These are phyloP conservation scores for Desmodus rotundus DNA, from an alignment of 2,113 vertebrate genomes.

Conservation along the genomic window DNA sequence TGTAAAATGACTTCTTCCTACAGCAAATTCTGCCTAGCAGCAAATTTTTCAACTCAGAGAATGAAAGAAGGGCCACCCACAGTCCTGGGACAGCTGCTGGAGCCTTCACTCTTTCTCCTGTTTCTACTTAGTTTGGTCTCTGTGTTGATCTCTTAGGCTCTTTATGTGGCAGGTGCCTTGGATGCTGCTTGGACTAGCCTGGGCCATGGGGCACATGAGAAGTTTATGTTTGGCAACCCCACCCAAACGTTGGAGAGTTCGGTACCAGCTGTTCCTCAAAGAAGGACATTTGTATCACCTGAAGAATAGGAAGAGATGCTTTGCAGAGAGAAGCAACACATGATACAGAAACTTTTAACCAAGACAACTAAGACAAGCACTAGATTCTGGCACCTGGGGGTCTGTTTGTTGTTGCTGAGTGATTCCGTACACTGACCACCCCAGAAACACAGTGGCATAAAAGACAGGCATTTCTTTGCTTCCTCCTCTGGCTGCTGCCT, in stretches of 20 bases:
- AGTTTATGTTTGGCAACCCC: background rate
- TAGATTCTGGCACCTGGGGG: background rate
- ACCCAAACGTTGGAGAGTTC: background rate
- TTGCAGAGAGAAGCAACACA: background rate
- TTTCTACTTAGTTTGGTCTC: background rate
- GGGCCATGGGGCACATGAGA: rapidly evolving
- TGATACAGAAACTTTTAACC: background rate
- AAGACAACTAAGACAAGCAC: background rate
- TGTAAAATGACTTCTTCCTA: background rate
- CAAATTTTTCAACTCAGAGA: background rate
- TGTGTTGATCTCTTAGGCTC: background rate
- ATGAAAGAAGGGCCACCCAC: no score
- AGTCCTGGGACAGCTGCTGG: rapidly evolving
- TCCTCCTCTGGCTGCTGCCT: background rate
- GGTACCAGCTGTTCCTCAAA: background rate
- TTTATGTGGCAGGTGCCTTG: background rate
- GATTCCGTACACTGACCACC: no score
- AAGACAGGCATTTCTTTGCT: background rate
- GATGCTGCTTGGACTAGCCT: background rate
- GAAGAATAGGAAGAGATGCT: background rate
- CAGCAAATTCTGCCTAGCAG: no score
- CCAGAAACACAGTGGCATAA: background rate
- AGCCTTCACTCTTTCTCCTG: background rate
- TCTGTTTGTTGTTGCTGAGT: background rate
- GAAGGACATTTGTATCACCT: background rate